phyloP scores from a whole-genome alignment of 2,797 vertebrate species.

The Podarcis lilfordi region DNA sequence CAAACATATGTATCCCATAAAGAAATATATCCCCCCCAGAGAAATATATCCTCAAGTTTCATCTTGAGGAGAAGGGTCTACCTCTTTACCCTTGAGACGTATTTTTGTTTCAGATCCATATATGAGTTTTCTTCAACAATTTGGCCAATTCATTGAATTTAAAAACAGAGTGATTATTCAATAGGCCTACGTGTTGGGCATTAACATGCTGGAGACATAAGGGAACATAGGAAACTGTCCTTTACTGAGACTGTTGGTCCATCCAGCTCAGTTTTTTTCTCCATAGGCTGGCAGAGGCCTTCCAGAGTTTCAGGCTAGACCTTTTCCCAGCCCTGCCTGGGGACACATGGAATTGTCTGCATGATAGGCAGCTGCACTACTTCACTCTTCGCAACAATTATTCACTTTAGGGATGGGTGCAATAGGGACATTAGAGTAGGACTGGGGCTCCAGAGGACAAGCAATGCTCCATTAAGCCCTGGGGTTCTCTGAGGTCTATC shows the following conservation, averaged over 20 bases:
- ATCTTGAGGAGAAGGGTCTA: neutral
- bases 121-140: too few species aligned
- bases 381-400: too few species aligned
- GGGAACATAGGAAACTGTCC: too few species aligned
- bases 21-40: neutral
- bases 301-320: too few species aligned
- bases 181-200: neutral
- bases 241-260: too few species aligned
- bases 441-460: neutral
- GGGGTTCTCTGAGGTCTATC: neutral
- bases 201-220: neutral
- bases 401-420: too few species aligned
- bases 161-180: neutral
- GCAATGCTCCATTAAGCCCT: too few species aligned
- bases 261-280: too few species aligned
- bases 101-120: neutral
- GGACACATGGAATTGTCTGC: too few species aligned
- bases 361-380: too few species aligned
- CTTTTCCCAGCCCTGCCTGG: too few species aligned
- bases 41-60: neutral
- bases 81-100: neutral
- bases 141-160: neutral
- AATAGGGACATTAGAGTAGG: neutral
- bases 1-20: neutral
- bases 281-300: too few species aligned